Percentiles rank a stretch among this genome's conserved stretches.
phyloP scores from a whole-genome alignment of 2,797 vertebrate genomes.

The Syncerus caffer region DNA sequence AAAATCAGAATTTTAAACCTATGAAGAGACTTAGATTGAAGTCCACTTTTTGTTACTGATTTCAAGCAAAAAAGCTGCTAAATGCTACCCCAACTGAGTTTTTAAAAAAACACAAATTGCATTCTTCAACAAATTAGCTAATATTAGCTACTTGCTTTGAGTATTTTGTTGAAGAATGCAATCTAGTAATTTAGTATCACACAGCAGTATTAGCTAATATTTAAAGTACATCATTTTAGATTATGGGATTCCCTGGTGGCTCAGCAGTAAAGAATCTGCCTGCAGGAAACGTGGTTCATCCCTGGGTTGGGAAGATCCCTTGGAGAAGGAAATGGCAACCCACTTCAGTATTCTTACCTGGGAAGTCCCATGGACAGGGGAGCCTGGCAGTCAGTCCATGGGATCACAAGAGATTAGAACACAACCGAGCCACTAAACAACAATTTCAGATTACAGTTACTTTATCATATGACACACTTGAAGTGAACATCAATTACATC shows the following conservation, averaged over 20 bases:
- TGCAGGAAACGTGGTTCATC: background rate
- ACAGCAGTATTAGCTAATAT: background rate
- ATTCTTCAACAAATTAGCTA: conserved; percentile 27
- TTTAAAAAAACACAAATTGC: background rate
- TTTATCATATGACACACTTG: conserved; percentile 65
- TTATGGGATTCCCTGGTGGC: background rate
- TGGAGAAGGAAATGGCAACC: background rate
- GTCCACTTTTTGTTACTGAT: background rate
- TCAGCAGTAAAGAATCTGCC: background rate
- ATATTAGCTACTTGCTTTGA: background rate
- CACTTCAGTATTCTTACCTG: background rate
- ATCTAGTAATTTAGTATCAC: background rate
- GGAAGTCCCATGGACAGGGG: background rate
- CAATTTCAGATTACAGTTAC: background rate
- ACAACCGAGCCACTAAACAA: background rate
- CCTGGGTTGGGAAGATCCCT: background rate
- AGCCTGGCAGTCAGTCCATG: background rate
- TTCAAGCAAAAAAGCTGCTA: conserved; percentile 28
- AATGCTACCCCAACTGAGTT: background rate
- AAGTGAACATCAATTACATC: conserved; percentile 72
- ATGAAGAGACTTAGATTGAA: conserved; percentile 20
- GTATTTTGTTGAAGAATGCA: background rate
- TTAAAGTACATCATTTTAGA: background rate
- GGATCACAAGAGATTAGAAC: background rate
- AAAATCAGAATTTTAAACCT: conserved; percentile 1